These are phyloP conservation scores for Cairina moschata DNA, from an alignment of 2,113 vertebrate species.

Conservation along the genomic window DNA sequence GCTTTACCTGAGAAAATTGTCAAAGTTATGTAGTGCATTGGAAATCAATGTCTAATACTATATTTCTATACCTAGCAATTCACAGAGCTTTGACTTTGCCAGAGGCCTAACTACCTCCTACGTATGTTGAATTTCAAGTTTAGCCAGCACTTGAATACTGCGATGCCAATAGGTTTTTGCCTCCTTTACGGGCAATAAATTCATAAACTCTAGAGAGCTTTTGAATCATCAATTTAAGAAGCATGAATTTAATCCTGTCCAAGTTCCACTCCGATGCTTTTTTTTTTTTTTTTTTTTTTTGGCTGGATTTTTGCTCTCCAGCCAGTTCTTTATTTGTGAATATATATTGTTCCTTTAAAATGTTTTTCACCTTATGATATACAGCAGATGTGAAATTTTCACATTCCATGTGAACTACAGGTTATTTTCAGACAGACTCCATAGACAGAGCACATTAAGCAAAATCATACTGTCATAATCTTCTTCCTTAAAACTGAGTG, in stretches of 20 bases:
- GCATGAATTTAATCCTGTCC: background rate
- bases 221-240: background rate
- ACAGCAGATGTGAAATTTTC: background rate
- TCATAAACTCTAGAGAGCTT: background rate
- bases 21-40: background rate
- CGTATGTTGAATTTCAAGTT: fast-evolving
- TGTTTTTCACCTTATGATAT: background rate
- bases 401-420: background rate
- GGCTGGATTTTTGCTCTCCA: background rate
- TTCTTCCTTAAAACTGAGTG: background rate
- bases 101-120: background rate
- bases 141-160: background rate
- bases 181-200: background rate
- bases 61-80: background rate
- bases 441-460: background rate
- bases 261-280: background rate
- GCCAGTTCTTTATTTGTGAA: background rate
- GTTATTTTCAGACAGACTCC: background rate
- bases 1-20: background rate
- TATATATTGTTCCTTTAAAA: background rate
- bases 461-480: background rate
- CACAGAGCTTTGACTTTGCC: background rate
- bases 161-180: background rate
- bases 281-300: background rate
- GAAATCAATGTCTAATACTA: background rate